Percentiles rank a stretch among this genome's conserved stretches.
Evolutionary conservation across 2,113 vertebrate species (phyloP).

Genomic region (Pachypanchax playfairii): DNA sequence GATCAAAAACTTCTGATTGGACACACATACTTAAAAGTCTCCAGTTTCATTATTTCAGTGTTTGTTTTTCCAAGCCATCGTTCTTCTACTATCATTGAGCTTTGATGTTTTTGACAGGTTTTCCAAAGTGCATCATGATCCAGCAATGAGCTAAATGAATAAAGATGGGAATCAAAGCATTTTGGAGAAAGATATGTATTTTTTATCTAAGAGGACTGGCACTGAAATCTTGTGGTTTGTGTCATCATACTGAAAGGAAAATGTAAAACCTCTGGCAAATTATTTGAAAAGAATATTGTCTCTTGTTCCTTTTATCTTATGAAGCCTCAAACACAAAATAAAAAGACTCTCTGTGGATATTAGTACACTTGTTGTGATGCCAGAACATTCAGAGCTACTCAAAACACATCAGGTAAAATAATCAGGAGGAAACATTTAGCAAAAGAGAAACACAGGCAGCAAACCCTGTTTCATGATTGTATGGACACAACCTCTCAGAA

Average conservation of each 20-base stretch:
- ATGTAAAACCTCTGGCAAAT: constrained; percentile 1
- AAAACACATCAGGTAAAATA: not conserved
- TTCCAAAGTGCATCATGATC: constrained; percentile 31
- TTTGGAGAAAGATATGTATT: constrained; percentile 25
- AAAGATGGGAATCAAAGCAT: constrained; percentile 28
- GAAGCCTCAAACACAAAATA: not conserved
- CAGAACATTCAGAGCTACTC: not conserved
- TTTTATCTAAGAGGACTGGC: constrained; percentile 28
- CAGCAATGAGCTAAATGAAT: constrained; percentile 23
- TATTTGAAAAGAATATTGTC: not conserved
- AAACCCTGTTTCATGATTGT: not conserved
- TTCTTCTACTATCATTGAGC: constrained; percentile 30
- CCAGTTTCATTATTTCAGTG: constrained; percentile 50
- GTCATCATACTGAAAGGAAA: constrained; percentile 27
- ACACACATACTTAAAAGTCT: constrained; percentile 44
- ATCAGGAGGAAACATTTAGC: not conserved
- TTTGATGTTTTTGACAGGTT: constrained; percentile 55
- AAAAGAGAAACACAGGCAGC: not conserved
- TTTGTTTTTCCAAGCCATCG: constrained; percentile 60
- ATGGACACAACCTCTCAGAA: not conserved
- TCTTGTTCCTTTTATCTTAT: not conserved
- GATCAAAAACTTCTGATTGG: constrained; percentile 51
- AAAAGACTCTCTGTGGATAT: not conserved
- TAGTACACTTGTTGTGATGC: not conserved
- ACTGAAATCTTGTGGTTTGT: constrained; percentile 21